Base-by-base conservation (phyloP, 2,888 invertebrate species). In the Melangyna quadrimaculata region DNA sequence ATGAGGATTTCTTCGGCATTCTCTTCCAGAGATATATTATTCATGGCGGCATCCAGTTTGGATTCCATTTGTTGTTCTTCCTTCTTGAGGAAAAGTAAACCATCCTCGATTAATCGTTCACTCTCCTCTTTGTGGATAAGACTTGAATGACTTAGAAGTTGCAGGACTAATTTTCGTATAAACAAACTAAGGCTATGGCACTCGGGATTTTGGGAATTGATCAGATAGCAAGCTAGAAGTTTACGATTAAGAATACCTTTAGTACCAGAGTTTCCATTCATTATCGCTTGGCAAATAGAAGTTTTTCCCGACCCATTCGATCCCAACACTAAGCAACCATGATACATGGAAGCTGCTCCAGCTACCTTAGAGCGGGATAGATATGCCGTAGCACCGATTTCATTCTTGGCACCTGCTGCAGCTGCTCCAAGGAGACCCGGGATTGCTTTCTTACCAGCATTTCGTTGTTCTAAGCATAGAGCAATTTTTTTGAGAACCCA, bases 261-360 rank as follows among this genome's bases (percentile, higher is more conserved):
- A 8, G 92, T 92, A 67, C 92, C 92, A 0, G 92, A 91, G 74
- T 91, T 92, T 10, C 92, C 92, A 87, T 92, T 91, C 89, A 92
- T 90, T 37, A 92, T 92, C 90, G 98, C 97, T 75, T 95, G 95
- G 90, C 97, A 96, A 55, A 98, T 94, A 27, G 98, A 97, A 6
- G 98, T 98, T 91, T 99, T 99, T 0, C 99, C 99, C 88, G 97
- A 97, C 22, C 98, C 99, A 0, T 98, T 97, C 0, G 98, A 98
- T 87, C 97, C 98, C 81, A 98, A 93, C 71, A 99, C 95, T 57
- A 98, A 93, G 1, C 97, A 97, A 0, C 98, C 98, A 89, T 97
- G 96, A 75, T 92, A 92, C 40, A 91, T 90, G 35, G 91, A 89
- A 40, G 90, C 90, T 14, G 90, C 90, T 14, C 90, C 89, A 29